Evolutionary conservation across 1,140 invertebrate genomes (phyloP), one percentile per base, ranked within the genome.

Genomic region (Adelges cooleyi): DNA sequence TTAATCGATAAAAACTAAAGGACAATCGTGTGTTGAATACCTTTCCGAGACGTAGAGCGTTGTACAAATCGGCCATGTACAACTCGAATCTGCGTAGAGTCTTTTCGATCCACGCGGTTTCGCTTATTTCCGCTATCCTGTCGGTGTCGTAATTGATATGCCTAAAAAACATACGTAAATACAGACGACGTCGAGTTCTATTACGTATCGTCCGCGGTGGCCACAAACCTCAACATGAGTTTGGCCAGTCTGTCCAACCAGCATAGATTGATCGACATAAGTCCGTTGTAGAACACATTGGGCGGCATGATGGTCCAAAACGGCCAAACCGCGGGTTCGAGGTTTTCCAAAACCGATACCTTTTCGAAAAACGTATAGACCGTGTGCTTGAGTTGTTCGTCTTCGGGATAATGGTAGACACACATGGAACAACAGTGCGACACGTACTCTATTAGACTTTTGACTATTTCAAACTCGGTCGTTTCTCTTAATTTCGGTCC

Each of bases 311-410:
- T 27, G 20, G 56, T 62, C 42, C 42, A 62, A 9, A 62, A 20
- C 18, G 42, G 23, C 56, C 56, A 62, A 9, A 62, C 33, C 1
- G 5, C 4, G 2, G 56, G 42, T n/a, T 48, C 9, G 13, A 48
- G 33, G 46, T 62, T 62, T 20, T 62, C 56, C 22, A 62, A 62
- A 33, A 62, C 9, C n/a, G 25, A 20, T 48, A 62, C 56, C 46
- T 48, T 62, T 62, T 62, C 56, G 33, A 62, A 62, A 62, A 62
- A 62, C 29, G 38, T 48, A 29, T 62, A 62, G 22, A 62, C 17
- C 20, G 25, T 29, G 46, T 62, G n/a, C 33, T 62, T 62, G 27
- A 62, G 33, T 9, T 20, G 56, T 48, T 48, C 56, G 20, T 62
- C 56, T 46, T 62, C 40, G 10, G 56, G 42, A 62, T 62, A 62